Base-by-base conservation (phyloP, 2,888 invertebrate genomes). In the Rhaphigaster nebulosa region DNA sequence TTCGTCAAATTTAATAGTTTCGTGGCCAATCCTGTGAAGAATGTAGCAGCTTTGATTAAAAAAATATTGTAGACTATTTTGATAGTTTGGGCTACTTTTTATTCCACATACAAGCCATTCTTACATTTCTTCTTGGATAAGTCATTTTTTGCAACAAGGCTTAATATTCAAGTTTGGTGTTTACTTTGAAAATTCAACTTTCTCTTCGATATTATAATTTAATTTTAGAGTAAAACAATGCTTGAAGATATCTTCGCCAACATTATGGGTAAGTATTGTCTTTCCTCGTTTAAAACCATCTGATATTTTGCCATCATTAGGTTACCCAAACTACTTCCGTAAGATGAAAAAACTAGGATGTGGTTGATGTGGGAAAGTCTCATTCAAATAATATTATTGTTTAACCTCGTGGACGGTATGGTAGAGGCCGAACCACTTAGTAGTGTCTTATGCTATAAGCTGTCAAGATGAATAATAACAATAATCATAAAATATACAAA, bases 311-410 rank as follows among this genome's bases (percentile, higher is more conserved):
- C 38, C 8, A 10, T 38, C 34, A 76, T 76, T 76, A 38, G 23
- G 4, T 6, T 23, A 6, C 34, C 15, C 45, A 45, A 84, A 84
- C 84, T 84, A 26, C 84, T 84, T 84, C 84, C 45, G 84, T 50
- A 45, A 84, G n/a, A 45, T 84, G 20, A 84, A 84, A 84, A 84
- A 45, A 45, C 41, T 84, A 45, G 45, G n/a, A 50, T 84, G 45
- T n/a, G 23, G 45, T 84, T 50, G 45, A 50, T 84, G 84, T 84
- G 84, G 84, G 84, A 84, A 84, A 38, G 45, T 84, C 29, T 50
- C 84, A 38, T 84, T 50, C 84, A 38, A 45, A n/a, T 50, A 84
- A 45, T n/a, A 84, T 15, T 84, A 84, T 45, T 84, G 45, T 45
- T 84, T n/a, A 84, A 41, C 84, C 38, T 84, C 84, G 45, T 13